Conservation (phyloP, 2,888 invertebrate genomes). For the Calliscelio sp. region DNA sequence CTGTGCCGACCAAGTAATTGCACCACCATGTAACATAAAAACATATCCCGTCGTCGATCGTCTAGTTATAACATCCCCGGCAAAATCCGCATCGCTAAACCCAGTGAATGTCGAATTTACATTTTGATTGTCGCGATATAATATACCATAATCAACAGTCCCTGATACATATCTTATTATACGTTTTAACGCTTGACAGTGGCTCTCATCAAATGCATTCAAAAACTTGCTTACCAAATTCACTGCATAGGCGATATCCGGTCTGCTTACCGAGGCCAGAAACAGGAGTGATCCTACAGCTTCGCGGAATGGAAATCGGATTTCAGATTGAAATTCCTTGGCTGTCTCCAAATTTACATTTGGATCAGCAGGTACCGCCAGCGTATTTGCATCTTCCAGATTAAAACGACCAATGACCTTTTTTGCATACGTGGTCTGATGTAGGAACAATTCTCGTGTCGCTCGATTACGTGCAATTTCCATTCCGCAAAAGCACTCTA, state of each 20-base stretch:
- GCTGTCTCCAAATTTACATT: neutral
- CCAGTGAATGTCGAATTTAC: neutral
- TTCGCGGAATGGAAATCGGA: constrained; percentile 53
- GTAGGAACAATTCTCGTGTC: constrained; percentile 50
- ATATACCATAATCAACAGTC: constrained; percentile 14
- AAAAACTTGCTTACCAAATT: constrained; percentile 33
- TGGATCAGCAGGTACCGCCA: constrained; percentile 8
- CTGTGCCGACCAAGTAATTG: neutral
- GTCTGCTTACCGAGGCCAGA: constrained; percentile 44
- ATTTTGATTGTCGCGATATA: neutral
- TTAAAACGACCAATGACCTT: constrained; percentile 58
- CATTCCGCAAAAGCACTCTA: constrained; percentile 43
- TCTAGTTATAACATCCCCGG: neutral
- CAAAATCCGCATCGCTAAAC: constrained; percentile 22
- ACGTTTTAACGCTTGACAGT: neutral
- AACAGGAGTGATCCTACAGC: constrained; percentile 49
- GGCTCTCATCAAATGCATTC: neutral
- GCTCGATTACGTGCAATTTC: constrained; percentile 47
- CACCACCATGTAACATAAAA: constrained; percentile 12
- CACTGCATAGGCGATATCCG: constrained; percentile 13
- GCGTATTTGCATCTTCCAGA: constrained; percentile 51
- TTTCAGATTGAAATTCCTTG: neutral
- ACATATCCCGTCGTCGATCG: constrained; percentile 12
- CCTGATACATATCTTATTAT: constrained; percentile 17
- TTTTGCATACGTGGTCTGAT: constrained; percentile 58